Evolutionary conservation across 1,140 invertebrate species (phyloP).

Genomic region (Mycetomoellerius zeteki): DNA sequence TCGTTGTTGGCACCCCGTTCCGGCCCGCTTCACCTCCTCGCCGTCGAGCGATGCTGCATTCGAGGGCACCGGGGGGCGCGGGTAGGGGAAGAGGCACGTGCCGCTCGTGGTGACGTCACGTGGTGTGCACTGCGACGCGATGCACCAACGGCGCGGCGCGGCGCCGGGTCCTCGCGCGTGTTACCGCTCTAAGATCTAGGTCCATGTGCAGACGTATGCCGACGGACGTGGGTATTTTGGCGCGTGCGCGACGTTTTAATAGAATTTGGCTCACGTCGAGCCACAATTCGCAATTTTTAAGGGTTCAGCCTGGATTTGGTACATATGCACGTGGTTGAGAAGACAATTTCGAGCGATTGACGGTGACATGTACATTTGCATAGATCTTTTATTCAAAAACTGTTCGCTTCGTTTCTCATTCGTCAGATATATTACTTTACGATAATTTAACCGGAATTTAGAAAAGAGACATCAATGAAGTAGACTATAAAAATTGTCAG

Average conservation of each 20-base stretch:
- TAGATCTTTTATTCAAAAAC: background rate
- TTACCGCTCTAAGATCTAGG: conserved; percentile 62
- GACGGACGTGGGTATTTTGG: background rate
- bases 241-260: conserved; percentile 26
- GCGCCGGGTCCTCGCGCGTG: conserved; percentile 55
- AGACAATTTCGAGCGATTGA: background rate
- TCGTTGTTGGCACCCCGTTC: conserved; percentile 50
- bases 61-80: conserved; percentile 61
- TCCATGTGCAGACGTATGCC: conserved; percentile 69
- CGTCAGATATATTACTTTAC: background rate
- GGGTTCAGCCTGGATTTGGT: background rate
- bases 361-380: background rate
- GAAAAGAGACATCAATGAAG: background rate
- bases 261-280: background rate
- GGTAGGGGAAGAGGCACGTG: conserved; percentile 82
- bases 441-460: background rate
- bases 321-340: background rate
- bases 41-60: conserved; percentile 54
- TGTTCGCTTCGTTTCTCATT: background rate
- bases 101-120: conserved; percentile 83
- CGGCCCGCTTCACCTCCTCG: conserved; percentile 26
- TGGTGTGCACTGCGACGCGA: conserved; percentile 79
- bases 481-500: too few species aligned
- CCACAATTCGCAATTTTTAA: background rate
- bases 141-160: conserved; percentile 72